A percentile compares a stretch with the other conserved stretches of the same genome.
Evolutionary conservation across 2,113 vertebrate genomes (phyloP).

Genomic region (Mionectes macconnelli): DNA sequence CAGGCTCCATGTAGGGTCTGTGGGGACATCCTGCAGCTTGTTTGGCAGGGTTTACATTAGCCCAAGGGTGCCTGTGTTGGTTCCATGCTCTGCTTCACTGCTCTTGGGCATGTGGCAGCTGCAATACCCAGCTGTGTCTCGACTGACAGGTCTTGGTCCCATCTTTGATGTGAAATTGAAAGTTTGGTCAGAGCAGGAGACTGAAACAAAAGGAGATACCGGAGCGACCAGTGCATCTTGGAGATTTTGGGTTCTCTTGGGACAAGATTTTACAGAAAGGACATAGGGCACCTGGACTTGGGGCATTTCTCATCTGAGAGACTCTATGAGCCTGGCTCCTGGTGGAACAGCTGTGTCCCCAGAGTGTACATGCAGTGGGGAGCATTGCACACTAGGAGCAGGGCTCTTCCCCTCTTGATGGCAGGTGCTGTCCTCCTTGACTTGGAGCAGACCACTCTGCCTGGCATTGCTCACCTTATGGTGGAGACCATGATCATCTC

Average conservation of each 20-base stretch:
- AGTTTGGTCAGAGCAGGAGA: not conserved
- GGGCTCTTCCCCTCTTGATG: not conserved
- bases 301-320: not conserved
- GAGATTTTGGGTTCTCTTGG: not conserved
- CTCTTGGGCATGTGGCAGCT: not conserved
- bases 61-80: not conserved
- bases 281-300: not conserved
- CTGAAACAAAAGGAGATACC: not conserved
- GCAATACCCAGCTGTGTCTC: not conserved
- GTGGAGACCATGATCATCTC: conserved; percentile 98
- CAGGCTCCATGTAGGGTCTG: not conserved
- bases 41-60: not conserved
- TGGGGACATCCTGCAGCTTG: not conserved
- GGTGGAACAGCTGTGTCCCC: not conserved
- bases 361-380: not conserved
- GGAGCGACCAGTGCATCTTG: not conserved
- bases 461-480: conserved; percentile 90
- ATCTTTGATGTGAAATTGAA: not conserved
- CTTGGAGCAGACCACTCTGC: conserved; percentile 92
- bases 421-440: conserved; percentile 92
- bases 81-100: not conserved
- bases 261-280: not conserved
- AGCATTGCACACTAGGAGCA: not conserved
- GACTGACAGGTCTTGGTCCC: not conserved
- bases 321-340: not conserved